Conservation (phyloP, 2,113 vertebrate genomes). For the Catharus minimus region DNA sequence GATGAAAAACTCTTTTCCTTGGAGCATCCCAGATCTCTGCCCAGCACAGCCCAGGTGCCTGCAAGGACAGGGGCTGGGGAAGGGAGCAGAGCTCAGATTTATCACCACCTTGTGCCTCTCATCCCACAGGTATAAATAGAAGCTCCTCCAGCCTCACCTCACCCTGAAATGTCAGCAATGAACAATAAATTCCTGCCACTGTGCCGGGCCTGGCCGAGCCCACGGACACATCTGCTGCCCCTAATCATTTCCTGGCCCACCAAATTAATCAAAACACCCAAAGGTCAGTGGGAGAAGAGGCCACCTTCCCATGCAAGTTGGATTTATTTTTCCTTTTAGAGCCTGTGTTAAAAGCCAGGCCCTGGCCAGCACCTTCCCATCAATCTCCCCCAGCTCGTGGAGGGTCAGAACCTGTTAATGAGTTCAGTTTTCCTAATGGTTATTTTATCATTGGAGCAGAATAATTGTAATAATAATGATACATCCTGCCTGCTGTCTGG, state of each 20-base stretch:
- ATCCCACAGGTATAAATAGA: conserved; percentile 51
- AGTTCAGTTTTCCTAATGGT: conserved; percentile 36
- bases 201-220: neutral
- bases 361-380: conserved; percentile 2
- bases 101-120: neutral
- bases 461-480: conserved; percentile 31
- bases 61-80: neutral
- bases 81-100: neutral
- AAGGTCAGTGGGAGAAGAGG: neutral
- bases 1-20: neutral
- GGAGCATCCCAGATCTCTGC: neutral
- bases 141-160: conserved; percentile 7
- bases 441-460: conserved; percentile 46
- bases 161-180: conserved; percentile 13
- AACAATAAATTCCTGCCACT: neutral
- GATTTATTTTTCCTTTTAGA: conserved; percentile 1
- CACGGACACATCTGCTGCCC: neutral
- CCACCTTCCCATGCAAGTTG: neutral
- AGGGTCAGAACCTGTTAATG: conserved; percentile 42
- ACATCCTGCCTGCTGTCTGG: conserved; percentile 17
- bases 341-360: neutral
- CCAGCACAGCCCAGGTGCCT: neutral
- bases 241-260: neutral
- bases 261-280: neutral
- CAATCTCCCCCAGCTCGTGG: neutral